phyloP scores from a whole-genome alignment of 1,140 invertebrate genomes.

The Palaemon carinicauda region DNA sequence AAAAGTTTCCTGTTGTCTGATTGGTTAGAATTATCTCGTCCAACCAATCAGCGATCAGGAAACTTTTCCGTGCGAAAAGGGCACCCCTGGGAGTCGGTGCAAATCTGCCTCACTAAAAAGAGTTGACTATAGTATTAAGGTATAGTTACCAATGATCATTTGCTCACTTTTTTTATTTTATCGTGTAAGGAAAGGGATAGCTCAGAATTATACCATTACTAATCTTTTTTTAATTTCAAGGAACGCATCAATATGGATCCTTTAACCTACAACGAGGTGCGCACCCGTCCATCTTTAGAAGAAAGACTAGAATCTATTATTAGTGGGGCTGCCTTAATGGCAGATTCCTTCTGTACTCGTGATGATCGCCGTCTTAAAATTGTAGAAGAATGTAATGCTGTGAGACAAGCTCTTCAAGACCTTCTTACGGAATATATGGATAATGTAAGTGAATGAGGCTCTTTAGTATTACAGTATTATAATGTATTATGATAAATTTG shows the following conservation, averaged over 20 bases:
- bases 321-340: constrained; percentile 96
- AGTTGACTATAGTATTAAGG: too few relatives aligned
- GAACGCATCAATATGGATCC: constrained; percentile 98
- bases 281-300: constrained; percentile 94
- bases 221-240: constrained; percentile 66
- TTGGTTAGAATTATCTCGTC: too few relatives aligned
- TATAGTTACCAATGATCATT: too few relatives aligned
- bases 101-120: too few relatives aligned
- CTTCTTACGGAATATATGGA: constrained; percentile 96
- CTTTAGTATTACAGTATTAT: not conserved
- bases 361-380: constrained; percentile 94
- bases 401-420: constrained; percentile 97
- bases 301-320: constrained; percentile 97
- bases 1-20: too few relatives aligned
- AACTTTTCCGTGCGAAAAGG: too few relatives aligned
- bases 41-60: too few relatives aligned
- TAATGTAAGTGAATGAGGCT: constrained; percentile 75
- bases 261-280: constrained; percentile 88
- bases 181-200: not conserved
- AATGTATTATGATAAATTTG: not conserved
- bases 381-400: constrained; percentile 97
- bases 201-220: not conserved
- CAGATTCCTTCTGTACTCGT: constrained; percentile 92
- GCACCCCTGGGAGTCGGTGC: too few relatives aligned
- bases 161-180: too few relatives aligned